Conservation (phyloP, 1,140 invertebrate genomes). For the Bombus waltoni region DNA sequence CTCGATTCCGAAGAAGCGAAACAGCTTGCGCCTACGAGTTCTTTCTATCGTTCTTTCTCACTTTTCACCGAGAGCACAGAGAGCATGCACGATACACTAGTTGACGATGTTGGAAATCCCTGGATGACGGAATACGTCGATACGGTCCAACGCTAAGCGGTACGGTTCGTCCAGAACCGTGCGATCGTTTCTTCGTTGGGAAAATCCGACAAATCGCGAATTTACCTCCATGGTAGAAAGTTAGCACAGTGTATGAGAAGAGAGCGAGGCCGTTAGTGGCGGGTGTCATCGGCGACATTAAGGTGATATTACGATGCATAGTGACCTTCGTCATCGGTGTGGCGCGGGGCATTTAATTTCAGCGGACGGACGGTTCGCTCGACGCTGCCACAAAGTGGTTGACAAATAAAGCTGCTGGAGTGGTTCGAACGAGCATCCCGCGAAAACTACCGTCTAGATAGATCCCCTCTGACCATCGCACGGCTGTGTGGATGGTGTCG, state of each 20-base stretch:
- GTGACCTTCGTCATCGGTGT: slow-evolving; percentile 31
- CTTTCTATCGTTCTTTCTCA: no score
- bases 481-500: slow-evolving; percentile 60
- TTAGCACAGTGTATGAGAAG: not conserved
- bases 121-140: no score
- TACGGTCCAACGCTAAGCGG: not conserved
- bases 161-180: not conserved
- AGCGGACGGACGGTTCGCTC: slow-evolving; percentile 22
- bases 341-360: slow-evolving; percentile 67
- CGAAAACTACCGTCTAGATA: slow-evolving; percentile 67
- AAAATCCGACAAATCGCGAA: not conserved
- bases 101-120: no score
- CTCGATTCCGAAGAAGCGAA: no score
- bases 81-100: no score
- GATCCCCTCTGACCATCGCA: slow-evolving; percentile 51
- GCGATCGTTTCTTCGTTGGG: not conserved
- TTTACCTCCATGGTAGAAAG: not conserved
- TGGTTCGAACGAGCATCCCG: slow-evolving; percentile 37
- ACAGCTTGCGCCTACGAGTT: no score
- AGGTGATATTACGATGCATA: slow-evolving; percentile 22
- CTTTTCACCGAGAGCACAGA: no score
- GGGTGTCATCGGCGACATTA: slow-evolving; percentile 43
- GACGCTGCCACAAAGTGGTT: slow-evolving; percentile 65
- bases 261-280: not conserved
- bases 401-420: slow-evolving; percentile 73